Evolutionary conservation across 2,888 invertebrate species (phyloP).

Genomic region (Therioaphis trifolii): DNA sequence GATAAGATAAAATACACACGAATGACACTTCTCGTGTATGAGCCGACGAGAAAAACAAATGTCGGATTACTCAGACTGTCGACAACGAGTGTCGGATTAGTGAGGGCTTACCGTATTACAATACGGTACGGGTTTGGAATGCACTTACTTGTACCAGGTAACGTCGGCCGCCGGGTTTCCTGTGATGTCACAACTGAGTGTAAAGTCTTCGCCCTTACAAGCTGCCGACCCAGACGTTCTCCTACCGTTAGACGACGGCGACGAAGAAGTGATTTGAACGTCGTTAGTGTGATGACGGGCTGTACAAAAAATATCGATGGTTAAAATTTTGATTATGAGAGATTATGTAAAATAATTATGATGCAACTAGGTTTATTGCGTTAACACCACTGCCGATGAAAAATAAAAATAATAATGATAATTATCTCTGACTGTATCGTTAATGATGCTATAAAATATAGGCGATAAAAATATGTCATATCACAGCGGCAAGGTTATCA

Average conservation of each 20-base stretch:
- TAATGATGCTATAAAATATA: neutral
- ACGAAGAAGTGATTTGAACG: constrained; percentile 67
- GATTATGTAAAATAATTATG: no score
- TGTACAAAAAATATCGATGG: neutral
- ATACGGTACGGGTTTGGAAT: no score
- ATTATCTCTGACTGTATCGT: neutral
- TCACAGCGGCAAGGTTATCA: neutral
- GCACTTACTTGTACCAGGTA: constrained; percentile 71
- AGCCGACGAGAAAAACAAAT: no score
- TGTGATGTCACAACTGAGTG: constrained; percentile 74
- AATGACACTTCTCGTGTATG: no score
- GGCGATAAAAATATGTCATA: constrained; percentile 1
- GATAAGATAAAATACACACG: no score
- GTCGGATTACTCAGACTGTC: no score
- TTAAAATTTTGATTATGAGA: no score
- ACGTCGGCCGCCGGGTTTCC: constrained; percentile 72
- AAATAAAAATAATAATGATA: neutral
- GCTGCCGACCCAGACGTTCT: constrained; percentile 73
- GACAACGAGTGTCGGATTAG: no score
- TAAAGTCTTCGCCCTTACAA: constrained; percentile 73
- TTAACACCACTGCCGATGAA: no score
- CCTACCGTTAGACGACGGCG: constrained; percentile 68
- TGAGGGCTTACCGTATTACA: no score
- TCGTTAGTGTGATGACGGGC: constrained; percentile 30
- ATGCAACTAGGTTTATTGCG: no score